These are phyloP conservation scores for Mirza zaza DNA, from an alignment of 2,113 vertebrate species.

Conservation along the genomic window DNA sequence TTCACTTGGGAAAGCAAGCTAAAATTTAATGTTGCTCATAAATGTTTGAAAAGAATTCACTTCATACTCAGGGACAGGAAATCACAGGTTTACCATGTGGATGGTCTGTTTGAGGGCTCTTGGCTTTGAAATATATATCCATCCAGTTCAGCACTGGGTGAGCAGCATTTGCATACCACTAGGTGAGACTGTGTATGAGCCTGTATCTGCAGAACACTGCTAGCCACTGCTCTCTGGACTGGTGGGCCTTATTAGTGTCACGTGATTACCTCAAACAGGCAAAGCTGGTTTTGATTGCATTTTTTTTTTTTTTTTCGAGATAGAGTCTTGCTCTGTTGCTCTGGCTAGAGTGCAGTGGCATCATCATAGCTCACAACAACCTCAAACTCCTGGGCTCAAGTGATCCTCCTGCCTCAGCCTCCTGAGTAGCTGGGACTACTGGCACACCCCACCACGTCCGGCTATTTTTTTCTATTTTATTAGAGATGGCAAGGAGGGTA, in stretches of 20 bases:
- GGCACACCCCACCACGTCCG: fast-evolving
- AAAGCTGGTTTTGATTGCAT: constrained; percentile 44
- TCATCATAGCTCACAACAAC: no score
- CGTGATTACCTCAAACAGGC: background rate
- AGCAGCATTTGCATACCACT: background rate
- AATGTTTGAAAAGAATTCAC: constrained; percentile 56
- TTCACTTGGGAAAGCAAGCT: constrained; percentile 55
- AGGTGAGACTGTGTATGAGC: background rate
- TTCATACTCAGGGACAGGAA: constrained; percentile 26
- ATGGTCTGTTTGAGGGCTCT: background rate
- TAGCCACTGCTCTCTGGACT: background rate
- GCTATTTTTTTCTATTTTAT: no score
- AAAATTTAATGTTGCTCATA: constrained; percentile 58
- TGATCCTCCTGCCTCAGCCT: no score
- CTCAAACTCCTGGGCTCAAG: no score
- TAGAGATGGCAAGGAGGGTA: no score
- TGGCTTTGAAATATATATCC: background rate
- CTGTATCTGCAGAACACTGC: background rate
- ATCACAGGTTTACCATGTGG: background rate
- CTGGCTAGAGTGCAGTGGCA: no score
- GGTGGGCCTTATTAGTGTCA: background rate
- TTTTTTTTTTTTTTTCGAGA: no score
- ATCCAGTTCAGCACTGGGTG: background rate
- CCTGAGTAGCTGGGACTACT: no score
- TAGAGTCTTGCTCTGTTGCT: no score